A percentile compares a stretch with the other conserved stretches of the same genome.
Evolutionary conservation across 2,113 vertebrate species (phyloP).

Genomic region (Corythornis vintsioides): DNA sequence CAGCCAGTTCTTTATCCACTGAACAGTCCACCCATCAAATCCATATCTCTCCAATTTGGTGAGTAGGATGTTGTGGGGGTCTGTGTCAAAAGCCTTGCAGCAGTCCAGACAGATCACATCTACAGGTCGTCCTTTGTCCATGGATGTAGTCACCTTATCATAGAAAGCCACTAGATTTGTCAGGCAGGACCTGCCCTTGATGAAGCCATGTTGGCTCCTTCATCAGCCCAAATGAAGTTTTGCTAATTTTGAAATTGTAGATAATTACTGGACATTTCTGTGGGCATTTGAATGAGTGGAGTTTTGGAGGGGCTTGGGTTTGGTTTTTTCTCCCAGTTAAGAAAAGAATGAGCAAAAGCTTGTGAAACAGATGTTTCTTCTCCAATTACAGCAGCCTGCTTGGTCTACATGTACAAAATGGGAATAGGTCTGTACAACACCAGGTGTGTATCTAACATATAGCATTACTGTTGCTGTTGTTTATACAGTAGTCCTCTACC

Average conservation of each 20-base stretch:
- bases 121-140: too few relatives aligned
- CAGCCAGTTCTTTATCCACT: too few relatives aligned
- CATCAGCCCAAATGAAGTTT: not conserved
- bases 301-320: not conserved
- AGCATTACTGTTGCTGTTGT: not conserved
- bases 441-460: not conserved
- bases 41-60: too few relatives aligned
- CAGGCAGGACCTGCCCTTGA: too few relatives aligned
- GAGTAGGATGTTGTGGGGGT: too few relatives aligned
- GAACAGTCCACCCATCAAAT: too few relatives aligned
- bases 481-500: not conserved
- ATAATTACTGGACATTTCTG: not conserved
- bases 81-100: too few relatives aligned
- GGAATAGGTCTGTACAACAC: not conserved
- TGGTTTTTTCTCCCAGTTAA: not conserved
- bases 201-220: too few relatives aligned
- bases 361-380: constrained; percentile 32
- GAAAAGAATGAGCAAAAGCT: not conserved
- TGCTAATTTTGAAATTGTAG: not conserved
- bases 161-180: too few relatives aligned
- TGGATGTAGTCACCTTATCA: too few relatives aligned
- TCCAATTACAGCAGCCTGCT: constrained; percentile 14
- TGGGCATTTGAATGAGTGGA: not conserved
- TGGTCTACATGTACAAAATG: not conserved
- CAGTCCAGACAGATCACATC: too few relatives aligned